phyloP scores from a whole-genome alignment of 1,140 invertebrate species.

The Drosophila cardini region DNA sequence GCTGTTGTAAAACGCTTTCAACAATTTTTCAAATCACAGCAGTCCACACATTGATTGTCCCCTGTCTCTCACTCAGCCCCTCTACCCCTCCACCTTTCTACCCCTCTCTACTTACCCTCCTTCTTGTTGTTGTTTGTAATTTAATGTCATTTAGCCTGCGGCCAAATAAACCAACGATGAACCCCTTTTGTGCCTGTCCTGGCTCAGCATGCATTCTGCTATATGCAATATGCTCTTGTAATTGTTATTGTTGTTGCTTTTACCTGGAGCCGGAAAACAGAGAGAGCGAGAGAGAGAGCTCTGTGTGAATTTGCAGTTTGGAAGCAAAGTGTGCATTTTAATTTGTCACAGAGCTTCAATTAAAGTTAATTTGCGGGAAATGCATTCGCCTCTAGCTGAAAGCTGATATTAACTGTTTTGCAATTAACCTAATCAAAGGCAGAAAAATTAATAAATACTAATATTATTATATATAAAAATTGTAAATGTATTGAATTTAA shows the following conservation, averaged over 20 bases:
- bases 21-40: conserved; percentile 63
- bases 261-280: conserved; percentile 25
- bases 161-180: conserved; percentile 59
- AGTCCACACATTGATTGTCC: conserved; percentile 34
- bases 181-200: conserved; percentile 41
- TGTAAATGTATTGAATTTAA: no score
- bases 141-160: conserved; percentile 80
- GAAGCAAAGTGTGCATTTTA: conserved; percentile 28
- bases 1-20: conserved; percentile 79
- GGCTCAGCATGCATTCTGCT: conserved; percentile 16
- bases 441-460: no score
- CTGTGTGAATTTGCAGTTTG: not conserved
- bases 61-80: conserved; percentile 15
- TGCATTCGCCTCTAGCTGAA: not conserved
- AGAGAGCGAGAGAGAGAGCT: not conserved
- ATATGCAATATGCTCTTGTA: conserved; percentile 31
- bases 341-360: conserved; percentile 39
- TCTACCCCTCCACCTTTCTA: conserved; percentile 10
- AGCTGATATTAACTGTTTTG: not conserved
- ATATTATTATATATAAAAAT: no score
- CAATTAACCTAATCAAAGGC: no score
- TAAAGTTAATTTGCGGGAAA: conserved; percentile 37
- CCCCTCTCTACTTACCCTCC: conserved; percentile 26
- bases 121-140: conserved; percentile 64
- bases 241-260: conserved; percentile 26